Evolutionary conservation across 2,797 vertebrate genomes (phyloP).

Genomic region (Trachops cirrhosus): DNA sequence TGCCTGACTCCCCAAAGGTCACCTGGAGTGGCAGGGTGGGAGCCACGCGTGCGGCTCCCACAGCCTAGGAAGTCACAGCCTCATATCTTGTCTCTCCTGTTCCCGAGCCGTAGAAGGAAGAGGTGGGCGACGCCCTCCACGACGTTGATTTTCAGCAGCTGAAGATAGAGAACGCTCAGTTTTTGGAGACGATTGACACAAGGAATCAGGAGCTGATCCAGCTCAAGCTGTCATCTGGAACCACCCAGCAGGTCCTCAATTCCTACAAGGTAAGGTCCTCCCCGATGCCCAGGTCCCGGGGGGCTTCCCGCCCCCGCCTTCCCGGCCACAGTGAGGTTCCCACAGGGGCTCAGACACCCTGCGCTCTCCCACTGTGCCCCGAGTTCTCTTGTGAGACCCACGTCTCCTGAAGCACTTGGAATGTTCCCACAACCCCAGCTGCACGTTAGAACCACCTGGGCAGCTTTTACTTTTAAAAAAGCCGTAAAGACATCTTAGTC

Average conservation of each 20-base stretch:
- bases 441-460: background rate
- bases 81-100: background rate
- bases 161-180: constrained; percentile 84
- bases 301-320: background rate
- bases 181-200: constrained; percentile 78
- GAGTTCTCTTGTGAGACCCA: background rate
- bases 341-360: background rate
- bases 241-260: constrained; percentile 80
- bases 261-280: constrained; percentile 80
- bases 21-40: background rate
- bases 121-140: constrained; percentile 77
- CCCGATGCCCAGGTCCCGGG: rapidly evolving
- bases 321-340: background rate
- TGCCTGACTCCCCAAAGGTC: background rate
- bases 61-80: background rate
- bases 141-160: constrained; percentile 85
- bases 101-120: constrained; percentile 81
- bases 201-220: constrained; percentile 82
- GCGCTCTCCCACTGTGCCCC: rapidly evolving
- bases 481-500: background rate
- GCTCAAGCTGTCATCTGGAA: constrained; percentile 82
- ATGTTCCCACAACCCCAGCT: background rate
- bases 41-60: background rate
- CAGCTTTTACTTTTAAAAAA: background rate
- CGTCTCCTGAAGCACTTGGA: background rate